Conservation (phyloP, 2,113 vertebrate genomes). For the Channa maculata region DNA sequence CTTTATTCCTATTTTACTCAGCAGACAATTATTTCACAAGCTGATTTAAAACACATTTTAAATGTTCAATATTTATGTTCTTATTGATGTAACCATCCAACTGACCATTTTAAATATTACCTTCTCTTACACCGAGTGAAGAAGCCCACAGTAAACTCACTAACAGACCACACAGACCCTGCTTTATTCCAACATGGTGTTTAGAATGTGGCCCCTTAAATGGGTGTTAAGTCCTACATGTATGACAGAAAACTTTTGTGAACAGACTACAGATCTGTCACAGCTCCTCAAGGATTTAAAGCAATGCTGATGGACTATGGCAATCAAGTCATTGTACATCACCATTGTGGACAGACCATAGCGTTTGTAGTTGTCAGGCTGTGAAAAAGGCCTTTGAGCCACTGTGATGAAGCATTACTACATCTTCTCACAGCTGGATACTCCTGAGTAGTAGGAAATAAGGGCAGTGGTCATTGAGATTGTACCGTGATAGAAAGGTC, state of each 20-base stretch:
- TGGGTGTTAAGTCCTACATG: slow-evolving; percentile 2
- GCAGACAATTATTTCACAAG: slow-evolving; percentile 39
- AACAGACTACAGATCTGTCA: slow-evolving; percentile 6
- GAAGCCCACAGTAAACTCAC: background rate
- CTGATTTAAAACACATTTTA: slow-evolving; percentile 41
- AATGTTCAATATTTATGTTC: slow-evolving; percentile 25
- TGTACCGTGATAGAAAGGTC: slow-evolving; percentile 27
- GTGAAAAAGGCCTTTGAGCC: background rate
- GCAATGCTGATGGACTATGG: background rate
- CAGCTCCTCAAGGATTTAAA: background rate
- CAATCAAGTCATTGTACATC: background rate
- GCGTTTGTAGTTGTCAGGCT: background rate
- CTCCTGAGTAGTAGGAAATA: slow-evolving; percentile 43
- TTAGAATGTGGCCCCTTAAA: background rate
- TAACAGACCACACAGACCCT: background rate
- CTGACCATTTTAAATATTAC: slow-evolving; percentile 30
- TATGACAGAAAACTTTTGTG: slow-evolving; percentile 13
- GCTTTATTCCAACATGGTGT: background rate
- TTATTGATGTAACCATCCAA: slow-evolving; percentile 14
- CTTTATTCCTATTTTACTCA: slow-evolving; percentile 50
- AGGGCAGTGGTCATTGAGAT: slow-evolving; percentile 31
- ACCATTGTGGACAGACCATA: background rate
- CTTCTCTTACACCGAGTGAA: slow-evolving; percentile 24
- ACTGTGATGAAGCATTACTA: background rate
- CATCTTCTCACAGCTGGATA: slow-evolving; percentile 5